Evolutionary conservation across 1,140 invertebrate species (phyloP).

Genomic region (Marisa cornuarietis): DNA sequence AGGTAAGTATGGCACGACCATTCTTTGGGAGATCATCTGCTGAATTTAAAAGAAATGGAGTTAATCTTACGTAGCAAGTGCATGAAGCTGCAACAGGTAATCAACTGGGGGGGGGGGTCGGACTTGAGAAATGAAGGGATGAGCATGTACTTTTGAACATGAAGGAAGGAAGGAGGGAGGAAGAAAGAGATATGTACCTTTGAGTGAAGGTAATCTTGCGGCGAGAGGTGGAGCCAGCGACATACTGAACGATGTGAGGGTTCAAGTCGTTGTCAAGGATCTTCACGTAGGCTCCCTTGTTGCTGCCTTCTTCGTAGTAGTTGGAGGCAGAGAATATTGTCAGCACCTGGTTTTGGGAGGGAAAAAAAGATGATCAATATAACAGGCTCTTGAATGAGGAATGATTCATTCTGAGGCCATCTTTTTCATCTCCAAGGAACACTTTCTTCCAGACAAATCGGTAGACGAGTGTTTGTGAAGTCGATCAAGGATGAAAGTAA

Average conservation of each 20-base stretch:
- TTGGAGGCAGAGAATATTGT: constrained; percentile 95
- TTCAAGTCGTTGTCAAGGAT: constrained; percentile 75
- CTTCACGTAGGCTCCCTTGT: constrained; percentile 90
- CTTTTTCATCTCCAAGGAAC: too few species aligned
- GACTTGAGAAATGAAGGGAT: not conserved
- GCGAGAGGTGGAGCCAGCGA: constrained; percentile 65
- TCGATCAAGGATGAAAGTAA: too few species aligned
- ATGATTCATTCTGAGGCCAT: too few species aligned
- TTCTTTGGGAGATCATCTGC: too few species aligned
- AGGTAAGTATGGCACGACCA: too few species aligned
- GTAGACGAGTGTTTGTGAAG: too few species aligned
- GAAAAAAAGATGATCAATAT: too few species aligned
- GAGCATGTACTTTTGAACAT: not conserved
- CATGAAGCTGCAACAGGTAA: not conserved
- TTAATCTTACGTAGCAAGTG: not conserved
- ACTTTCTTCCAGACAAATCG: too few species aligned
- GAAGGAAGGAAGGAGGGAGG: not conserved
- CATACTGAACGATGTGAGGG: constrained; percentile 87
- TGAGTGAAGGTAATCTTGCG: constrained; percentile 80
- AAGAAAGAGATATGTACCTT: constrained; percentile 60
- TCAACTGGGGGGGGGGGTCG: not conserved
- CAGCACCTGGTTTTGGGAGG: constrained; percentile 73
- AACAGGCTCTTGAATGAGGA: too few species aligned
- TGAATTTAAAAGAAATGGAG: too few species aligned
- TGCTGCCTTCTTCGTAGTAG: constrained; percentile 91